phyloP scores from a whole-genome alignment of 2,888 invertebrate species.

The Coecobrya sp. region DNA sequence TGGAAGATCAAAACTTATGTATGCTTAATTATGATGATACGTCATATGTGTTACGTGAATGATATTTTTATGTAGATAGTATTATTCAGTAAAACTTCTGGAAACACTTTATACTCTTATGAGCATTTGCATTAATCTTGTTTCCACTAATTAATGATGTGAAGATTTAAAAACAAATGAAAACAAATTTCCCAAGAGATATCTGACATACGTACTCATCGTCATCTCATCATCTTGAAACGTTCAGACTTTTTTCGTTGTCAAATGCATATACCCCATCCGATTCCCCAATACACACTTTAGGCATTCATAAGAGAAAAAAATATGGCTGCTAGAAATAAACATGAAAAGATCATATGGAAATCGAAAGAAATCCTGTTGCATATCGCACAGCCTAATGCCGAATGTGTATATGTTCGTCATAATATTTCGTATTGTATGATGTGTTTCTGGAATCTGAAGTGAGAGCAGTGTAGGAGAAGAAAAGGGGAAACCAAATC shows the following conservation, averaged over 20 bases:
- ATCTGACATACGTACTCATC: neutral
- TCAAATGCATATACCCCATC: neutral
- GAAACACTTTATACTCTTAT: constrained; percentile 18
- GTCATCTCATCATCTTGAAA: neutral
- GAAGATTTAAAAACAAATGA: constrained; percentile 63
- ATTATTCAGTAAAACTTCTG: constrained; percentile 19
- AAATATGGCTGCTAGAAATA: constrained; percentile 38
- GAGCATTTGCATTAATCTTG: constrained; percentile 36
- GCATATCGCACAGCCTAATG: no score
- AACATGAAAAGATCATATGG: constrained; percentile 51
- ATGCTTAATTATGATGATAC: neutral
- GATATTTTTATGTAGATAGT: neutral
- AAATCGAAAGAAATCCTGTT: constrained; percentile 49
- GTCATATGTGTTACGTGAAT: neutral
- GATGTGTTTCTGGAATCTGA: neutral
- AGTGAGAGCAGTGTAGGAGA: neutral
- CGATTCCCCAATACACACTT: neutral
- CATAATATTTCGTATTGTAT: neutral
- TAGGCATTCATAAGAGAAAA: neutral
- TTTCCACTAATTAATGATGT: constrained; percentile 59
- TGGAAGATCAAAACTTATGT: neutral
- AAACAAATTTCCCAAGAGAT: constrained; percentile 69
- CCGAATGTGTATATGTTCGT: neutral
- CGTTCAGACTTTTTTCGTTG: no score
- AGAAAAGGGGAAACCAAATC: constrained; percentile 1